phyloP scores from a whole-genome alignment of 2,113 vertebrate species.

The Phycodurus eques region DNA sequence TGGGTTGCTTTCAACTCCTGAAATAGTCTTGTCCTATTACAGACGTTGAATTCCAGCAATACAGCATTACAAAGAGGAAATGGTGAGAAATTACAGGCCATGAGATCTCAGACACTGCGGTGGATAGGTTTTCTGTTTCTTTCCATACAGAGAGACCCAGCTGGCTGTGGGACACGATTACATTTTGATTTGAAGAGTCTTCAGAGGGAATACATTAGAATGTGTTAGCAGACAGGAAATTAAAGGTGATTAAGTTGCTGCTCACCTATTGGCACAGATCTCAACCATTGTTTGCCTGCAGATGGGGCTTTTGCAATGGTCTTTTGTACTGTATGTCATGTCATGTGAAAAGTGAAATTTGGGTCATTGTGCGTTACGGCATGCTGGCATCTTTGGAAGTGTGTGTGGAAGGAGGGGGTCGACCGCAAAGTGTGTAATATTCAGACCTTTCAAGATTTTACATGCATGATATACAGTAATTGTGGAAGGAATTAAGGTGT shows the following conservation, averaged over 20 bases:
- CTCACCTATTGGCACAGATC: constrained; percentile 51
- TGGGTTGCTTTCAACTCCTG: background rate
- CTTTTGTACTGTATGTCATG: background rate
- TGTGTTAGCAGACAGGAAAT: constrained; percentile 53
- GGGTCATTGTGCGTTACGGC: background rate
- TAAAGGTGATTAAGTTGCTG: constrained; percentile 59
- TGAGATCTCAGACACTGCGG: background rate
- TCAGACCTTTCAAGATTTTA: constrained; percentile 25
- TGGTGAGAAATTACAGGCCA: constrained; percentile 10
- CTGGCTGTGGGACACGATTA: constrained; percentile 48
- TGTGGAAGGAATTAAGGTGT: constrained; percentile 33
- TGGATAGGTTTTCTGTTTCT: constrained; percentile 8
- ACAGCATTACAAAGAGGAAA: constrained; percentile 11
- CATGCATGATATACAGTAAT: constrained; percentile 27
- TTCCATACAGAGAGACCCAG: constrained; percentile 49
- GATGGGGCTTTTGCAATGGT: constrained; percentile 51
- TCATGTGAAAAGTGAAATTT: too few relatives aligned
- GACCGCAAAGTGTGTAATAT: constrained; percentile 3
- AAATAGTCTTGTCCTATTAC: background rate
- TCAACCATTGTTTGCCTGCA: constrained; percentile 26
- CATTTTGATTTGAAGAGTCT: constrained; percentile 44
- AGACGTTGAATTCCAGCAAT: constrained; percentile 2
- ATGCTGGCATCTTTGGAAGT: background rate
- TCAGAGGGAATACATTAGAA: constrained; percentile 65
- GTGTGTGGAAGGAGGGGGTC: background rate